A percentile compares a stretch with the other conserved stretches of the same genome.
Conservation (phyloP, 2,888 invertebrate genomes). For the Synergus itoensis region DNA sequence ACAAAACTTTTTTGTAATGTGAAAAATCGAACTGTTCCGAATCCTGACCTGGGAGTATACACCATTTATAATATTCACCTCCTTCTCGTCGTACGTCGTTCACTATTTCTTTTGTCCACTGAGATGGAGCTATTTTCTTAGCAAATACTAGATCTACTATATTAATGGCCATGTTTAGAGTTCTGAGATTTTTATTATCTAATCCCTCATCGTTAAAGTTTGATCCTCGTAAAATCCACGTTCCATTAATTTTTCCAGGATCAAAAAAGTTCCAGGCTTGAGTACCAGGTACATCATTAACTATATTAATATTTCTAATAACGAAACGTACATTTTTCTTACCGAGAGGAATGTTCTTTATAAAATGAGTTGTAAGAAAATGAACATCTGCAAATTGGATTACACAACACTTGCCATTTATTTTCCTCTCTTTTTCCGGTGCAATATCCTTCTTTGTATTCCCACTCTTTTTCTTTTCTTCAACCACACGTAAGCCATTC, state of each 20-base stretch:
- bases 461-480: conserved; percentile 59
- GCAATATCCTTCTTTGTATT: neutral
- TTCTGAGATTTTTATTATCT: conserved; percentile 73
- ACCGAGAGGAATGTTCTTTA: conserved; percentile 63
- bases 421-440: conserved; percentile 48
- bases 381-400: conserved; percentile 64
- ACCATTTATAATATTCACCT: conserved; percentile 76
- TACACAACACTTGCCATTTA: conserved; percentile 69
- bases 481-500: conserved; percentile 67
- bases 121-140: conserved; percentile 65
- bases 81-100: conserved; percentile 77
- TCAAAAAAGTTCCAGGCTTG: conserved; percentile 69
- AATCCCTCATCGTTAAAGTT: conserved; percentile 66
- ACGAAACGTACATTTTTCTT: conserved; percentile 70
- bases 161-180: conserved; percentile 78
- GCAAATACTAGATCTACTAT: conserved; percentile 74
- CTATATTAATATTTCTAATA: conserved; percentile 61
- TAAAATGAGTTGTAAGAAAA: conserved; percentile 57
- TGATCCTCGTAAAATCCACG: conserved; percentile 69
- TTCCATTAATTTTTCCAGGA: conserved; percentile 63
- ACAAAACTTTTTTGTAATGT: conserved; percentile 73
- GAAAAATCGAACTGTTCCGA: conserved; percentile 65
- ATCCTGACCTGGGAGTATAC: conserved; percentile 62
- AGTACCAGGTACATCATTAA: conserved; percentile 68
- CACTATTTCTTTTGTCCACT: conserved; percentile 73